phyloP scores from a whole-genome alignment of 2,797 vertebrate genomes.

The Threskiornis aethiopicus region DNA sequence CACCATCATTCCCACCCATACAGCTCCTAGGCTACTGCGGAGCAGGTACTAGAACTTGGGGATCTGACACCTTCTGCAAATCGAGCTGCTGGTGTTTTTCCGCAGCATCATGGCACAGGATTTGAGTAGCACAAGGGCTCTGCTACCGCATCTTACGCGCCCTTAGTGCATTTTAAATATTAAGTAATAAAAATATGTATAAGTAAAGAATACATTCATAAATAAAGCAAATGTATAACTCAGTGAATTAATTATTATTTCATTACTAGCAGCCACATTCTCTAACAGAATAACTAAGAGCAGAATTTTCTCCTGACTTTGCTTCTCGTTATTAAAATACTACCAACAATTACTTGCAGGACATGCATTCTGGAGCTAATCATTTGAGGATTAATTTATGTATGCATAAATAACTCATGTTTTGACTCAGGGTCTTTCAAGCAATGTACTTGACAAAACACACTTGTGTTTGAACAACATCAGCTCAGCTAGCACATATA shows the following conservation, averaged over 20 bases:
- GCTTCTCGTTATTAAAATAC: background rate
- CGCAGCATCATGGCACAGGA: background rate
- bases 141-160: background rate
- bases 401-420: constrained; percentile 22
- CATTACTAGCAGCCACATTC: constrained; percentile 38
- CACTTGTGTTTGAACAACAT: background rate
- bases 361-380: constrained; percentile 18
- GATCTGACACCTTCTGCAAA: background rate
- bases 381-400: constrained; percentile 21
- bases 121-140: background rate
- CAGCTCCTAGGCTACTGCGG: background rate
- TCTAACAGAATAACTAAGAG: constrained; percentile 1
- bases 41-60: background rate
- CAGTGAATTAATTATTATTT: constrained; percentile 65
- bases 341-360: background rate
- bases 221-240: constrained; percentile 58
- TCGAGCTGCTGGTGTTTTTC: background rate
- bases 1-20: background rate
- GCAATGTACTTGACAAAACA: background rate
- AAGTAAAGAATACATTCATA: constrained; percentile 57
- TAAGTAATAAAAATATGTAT: constrained; percentile 71
- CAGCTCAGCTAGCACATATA: background rate
- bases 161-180: constrained; percentile 65
- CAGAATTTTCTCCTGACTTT: constrained; percentile 18
- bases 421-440: constrained; percentile 6